Conservation (phyloP, 2,797 vertebrate species). For the Periophthalmus magnuspinnatus region DNA sequence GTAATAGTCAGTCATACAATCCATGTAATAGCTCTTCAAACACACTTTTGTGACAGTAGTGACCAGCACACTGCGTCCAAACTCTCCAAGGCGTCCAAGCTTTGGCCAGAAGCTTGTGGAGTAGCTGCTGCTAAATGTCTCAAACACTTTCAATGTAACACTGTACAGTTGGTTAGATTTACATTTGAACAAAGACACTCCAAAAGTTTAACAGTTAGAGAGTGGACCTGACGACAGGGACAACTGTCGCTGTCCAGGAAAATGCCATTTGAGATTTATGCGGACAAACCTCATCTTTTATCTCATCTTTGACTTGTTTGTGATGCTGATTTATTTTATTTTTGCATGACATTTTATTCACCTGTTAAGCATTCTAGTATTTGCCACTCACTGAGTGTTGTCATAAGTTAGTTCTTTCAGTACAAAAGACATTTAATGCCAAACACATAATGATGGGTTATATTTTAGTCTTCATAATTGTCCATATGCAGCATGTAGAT, state of each 20-base stretch:
- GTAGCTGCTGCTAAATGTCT: constrained; percentile 50
- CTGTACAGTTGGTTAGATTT: constrained; percentile 70
- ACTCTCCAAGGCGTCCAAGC: constrained; percentile 40
- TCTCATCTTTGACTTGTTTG: constrained; percentile 26
- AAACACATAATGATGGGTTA: constrained; percentile 30
- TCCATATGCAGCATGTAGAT: constrained; percentile 40
- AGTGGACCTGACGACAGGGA: constrained; percentile 40
- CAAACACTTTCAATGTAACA: constrained; percentile 67
- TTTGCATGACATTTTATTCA: constrained; percentile 26
- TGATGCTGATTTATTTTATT: constrained; percentile 15
- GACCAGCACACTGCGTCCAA: constrained; percentile 71
- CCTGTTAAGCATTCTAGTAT: constrained; percentile 26
- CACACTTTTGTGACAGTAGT: constrained; percentile 54
- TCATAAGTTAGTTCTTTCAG: constrained; percentile 30
- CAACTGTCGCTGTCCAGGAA: constrained; percentile 43
- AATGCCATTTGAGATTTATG: constrained; percentile 32
- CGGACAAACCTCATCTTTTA: constrained; percentile 18
- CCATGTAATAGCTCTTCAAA: constrained; percentile 53
- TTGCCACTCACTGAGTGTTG: constrained; percentile 61
- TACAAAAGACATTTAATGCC: constrained; percentile 47
- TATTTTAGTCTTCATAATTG: constrained; percentile 49
- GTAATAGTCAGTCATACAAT: constrained; percentile 49
- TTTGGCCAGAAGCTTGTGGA: constrained; percentile 48
- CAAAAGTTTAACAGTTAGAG: constrained; percentile 52
- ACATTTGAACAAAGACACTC: constrained; percentile 62